A percentile compares a stretch with the other conserved stretches of the same genome.
Evolutionary conservation across 2,888 invertebrate genomes (phyloP).

Genomic region (Dryomyza anilis): DNA sequence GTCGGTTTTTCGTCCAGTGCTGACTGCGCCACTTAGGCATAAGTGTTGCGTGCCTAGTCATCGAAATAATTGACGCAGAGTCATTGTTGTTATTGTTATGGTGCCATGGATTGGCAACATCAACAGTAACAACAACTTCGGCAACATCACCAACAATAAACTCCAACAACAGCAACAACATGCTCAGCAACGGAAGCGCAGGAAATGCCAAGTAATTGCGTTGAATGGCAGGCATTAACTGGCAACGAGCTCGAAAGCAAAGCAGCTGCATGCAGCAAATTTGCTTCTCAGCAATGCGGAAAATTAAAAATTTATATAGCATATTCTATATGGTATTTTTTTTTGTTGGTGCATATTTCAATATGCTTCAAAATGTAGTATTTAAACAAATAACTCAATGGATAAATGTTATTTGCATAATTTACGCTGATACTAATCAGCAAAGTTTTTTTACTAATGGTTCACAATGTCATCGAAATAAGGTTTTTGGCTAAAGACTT

Average conservation of each 20-base stretch:
- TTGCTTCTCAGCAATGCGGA: slow-evolving; percentile 3
- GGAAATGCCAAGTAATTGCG: slow-evolving; percentile 3
- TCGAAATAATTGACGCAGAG: slow-evolving; percentile 11
- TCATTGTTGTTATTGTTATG: slow-evolving; percentile 1
- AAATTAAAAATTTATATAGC: background rate
- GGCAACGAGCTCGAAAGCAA: background rate
- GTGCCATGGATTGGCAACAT: background rate
- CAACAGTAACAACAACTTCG: background rate
- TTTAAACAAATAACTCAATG: no score
- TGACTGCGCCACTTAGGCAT: background rate
- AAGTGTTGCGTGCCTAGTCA: slow-evolving; percentile 9
- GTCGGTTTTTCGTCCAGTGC: background rate
- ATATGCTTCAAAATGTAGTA: no score
- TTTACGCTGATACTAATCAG: no score
- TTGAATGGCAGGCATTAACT: background rate
- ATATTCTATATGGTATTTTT: no score
- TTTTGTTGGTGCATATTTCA: no score
- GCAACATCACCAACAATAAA: background rate
- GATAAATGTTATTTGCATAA: no score
- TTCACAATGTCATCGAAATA: no score
- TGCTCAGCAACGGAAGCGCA: no score
- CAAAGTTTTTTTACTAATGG: no score
- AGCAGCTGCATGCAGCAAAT: background rate
- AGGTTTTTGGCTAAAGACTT: no score
- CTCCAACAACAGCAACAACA: background rate